phyloP scores from a whole-genome alignment of 2,797 vertebrate species.

The Liparis tanakae region DNA sequence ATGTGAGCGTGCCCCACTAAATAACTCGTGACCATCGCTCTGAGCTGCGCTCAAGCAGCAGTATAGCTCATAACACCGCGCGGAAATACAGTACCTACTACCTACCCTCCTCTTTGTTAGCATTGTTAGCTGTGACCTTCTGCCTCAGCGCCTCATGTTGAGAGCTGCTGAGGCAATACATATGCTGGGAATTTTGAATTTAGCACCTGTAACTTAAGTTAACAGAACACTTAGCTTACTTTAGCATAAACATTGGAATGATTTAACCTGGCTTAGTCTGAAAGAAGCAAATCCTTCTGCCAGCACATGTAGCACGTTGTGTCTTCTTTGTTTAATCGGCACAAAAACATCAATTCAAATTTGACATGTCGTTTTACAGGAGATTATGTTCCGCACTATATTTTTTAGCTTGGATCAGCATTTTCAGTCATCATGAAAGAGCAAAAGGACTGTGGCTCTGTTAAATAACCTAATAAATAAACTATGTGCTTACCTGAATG shows the following conservation, averaged over 20 bases:
- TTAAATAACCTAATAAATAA: constrained; percentile 65
- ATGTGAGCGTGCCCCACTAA: neutral
- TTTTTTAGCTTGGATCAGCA: neutral
- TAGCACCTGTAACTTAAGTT: neutral
- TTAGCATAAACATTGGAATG: no score
- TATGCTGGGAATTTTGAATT: neutral
- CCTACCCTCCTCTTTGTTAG: neutral
- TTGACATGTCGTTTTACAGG: neutral
- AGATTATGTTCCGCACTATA: neutral
- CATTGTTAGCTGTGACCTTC: neutral
- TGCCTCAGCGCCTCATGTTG: neutral
- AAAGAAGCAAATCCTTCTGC: no score
- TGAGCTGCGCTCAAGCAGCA: neutral
- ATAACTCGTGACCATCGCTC: neutral
- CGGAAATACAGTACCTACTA: no score
- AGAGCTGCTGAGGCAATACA: neutral
- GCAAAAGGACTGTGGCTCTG: constrained; percentile 20
- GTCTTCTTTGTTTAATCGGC: neutral
- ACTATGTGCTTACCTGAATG: constrained; percentile 55
- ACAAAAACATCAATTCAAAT: neutral
- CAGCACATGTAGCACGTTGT: neutral
- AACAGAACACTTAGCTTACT: neutral
- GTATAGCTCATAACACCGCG: no score
- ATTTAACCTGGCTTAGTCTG: no score
- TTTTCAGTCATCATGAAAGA: constrained; percentile 34